Conservation (phyloP, 2,888 invertebrate species). For the Eledone cirrhosa region DNA sequence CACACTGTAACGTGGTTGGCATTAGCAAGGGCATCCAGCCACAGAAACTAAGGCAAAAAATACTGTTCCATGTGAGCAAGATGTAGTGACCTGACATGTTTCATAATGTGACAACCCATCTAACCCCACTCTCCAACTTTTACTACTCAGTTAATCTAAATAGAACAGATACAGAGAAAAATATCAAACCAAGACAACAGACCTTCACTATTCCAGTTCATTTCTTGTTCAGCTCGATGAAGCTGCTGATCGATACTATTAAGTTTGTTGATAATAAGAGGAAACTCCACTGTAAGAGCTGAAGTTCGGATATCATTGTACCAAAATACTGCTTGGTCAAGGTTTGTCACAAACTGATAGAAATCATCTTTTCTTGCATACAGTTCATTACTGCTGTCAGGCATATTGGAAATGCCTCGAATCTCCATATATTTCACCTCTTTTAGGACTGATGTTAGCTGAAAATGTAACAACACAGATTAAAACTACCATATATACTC, state of each 20-base stretch:
- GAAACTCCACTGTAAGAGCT: slow-evolving; percentile 83
- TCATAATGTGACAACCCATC: too few relatives aligned
- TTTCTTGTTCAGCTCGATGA: slow-evolving; percentile 77
- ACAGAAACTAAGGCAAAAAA: too few relatives aligned
- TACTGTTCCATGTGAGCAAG: too few relatives aligned
- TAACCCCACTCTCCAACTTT: too few relatives aligned
- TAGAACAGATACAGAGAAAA: too few relatives aligned
- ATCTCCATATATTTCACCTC: slow-evolving; percentile 87
- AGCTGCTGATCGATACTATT: slow-evolving; percentile 82
- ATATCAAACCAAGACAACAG: slow-evolving; percentile 44
- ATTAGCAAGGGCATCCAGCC: too few relatives aligned
- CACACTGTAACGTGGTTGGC: too few relatives aligned
- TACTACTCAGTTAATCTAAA: too few relatives aligned
- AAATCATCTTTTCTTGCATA: slow-evolving; percentile 81
- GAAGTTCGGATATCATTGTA: slow-evolving; percentile 83
- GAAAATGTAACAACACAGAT: slow-evolving; percentile 37
- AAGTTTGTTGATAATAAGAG: slow-evolving; percentile 83
- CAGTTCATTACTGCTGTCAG: slow-evolving; percentile 74
- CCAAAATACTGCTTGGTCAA: slow-evolving; percentile 69
- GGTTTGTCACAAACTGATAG: slow-evolving; percentile 74
- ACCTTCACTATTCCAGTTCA: slow-evolving; percentile 88
- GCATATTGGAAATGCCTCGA: slow-evolving; percentile 71
- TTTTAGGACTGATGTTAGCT: slow-evolving; percentile 80
- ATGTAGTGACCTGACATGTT: too few relatives aligned
- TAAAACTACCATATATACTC: too few relatives aligned